Conservation (phyloP, 1,140 invertebrate genomes). For the Spodoptera litura region DNA sequence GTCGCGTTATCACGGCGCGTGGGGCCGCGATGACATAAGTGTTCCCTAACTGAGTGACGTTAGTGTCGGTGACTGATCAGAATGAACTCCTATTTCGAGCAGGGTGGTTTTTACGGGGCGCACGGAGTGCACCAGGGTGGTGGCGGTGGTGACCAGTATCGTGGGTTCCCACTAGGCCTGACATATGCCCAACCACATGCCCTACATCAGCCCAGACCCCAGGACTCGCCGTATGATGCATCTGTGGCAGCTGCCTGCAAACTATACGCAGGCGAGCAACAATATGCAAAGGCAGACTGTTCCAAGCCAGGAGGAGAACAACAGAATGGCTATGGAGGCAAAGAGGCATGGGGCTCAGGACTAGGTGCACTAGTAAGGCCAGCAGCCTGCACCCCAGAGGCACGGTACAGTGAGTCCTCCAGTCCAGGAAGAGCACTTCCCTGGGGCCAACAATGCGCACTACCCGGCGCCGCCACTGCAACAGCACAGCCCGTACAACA, state of each 20-base stretch:
- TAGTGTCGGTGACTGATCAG: conserved; percentile 81
- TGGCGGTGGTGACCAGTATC: conserved; percentile 91
- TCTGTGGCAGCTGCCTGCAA: conserved; percentile 95
- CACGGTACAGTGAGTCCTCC: conserved; percentile 92
- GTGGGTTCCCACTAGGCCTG: conserved; percentile 93
- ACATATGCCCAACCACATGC: conserved; percentile 95
- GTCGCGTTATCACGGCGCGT: conserved; percentile 81
- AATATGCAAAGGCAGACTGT: conserved; percentile 88
- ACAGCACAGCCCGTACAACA: conserved; percentile 95
- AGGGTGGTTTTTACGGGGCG: conserved; percentile 96
- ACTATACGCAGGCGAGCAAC: conserved; percentile 91
- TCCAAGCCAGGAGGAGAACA: conserved; percentile 87
- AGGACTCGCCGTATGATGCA: conserved; percentile 95
- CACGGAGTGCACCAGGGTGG: conserved; percentile 92
- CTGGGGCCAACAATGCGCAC: conserved; percentile 93
- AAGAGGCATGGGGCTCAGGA: conserved; percentile 90
- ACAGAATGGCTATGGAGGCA: conserved; percentile 90
- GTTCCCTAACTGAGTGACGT: conserved; percentile 77
- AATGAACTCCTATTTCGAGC: conserved; percentile 98
- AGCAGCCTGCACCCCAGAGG: conserved; percentile 94
- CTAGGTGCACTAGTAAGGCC: conserved; percentile 89
- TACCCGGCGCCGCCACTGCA: conserved; percentile 91
- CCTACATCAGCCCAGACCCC: conserved; percentile 92
- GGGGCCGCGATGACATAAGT: conserved; percentile 83
- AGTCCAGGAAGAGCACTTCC: conserved; percentile 87